Percentiles rank a stretch among this genome's conserved stretches.
These are phyloP conservation scores for Amyelois transitella DNA, from an alignment of 1,140 invertebrate species.

Conservation along the genomic window DNA sequence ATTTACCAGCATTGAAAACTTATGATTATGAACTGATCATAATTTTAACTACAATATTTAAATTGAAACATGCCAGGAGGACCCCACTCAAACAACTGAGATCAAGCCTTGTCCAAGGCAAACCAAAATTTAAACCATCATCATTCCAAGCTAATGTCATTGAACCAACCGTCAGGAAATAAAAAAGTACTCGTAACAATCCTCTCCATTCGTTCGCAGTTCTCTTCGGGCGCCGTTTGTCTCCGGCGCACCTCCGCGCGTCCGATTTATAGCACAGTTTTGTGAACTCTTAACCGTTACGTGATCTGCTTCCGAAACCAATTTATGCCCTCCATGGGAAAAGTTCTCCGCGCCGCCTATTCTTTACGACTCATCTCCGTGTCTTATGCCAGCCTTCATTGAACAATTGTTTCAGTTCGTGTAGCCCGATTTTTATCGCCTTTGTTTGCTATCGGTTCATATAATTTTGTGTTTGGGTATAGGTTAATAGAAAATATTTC, in stretches of 20 bases:
- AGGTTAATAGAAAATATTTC: too few species aligned
- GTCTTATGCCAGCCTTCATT: constrained; percentile 25
- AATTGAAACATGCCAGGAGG: too few species aligned
- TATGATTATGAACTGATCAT: too few species aligned
- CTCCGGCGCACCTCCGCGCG: constrained; percentile 67
- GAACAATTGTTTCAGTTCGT: constrained; percentile 21
- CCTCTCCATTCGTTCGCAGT: constrained; percentile 11
- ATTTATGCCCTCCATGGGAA: constrained; percentile 69
- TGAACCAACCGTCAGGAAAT: too few species aligned
- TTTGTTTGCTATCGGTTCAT: background rate
- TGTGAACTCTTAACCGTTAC: constrained; percentile 74
- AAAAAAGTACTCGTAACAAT: background rate
- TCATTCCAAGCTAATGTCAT: too few species aligned
- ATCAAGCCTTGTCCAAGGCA: too few species aligned
- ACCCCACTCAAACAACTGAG: too few species aligned
- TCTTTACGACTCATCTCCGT: constrained; percentile 60
- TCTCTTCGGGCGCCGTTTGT: constrained; percentile 58
- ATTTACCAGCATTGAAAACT: too few species aligned
- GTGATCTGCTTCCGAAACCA: constrained; percentile 73
- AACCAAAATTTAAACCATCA: too few species aligned
- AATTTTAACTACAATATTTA: too few species aligned
- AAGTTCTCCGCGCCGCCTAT: constrained; percentile 56
- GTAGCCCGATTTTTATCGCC: background rate
- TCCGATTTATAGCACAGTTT: constrained; percentile 72
- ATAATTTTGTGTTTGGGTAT: too few species aligned